Evolutionary conservation across 2,888 invertebrate species (phyloP), one percentile per base, ranked within the genome.

Genomic region (Ganaspis brasiliensis): DNA sequence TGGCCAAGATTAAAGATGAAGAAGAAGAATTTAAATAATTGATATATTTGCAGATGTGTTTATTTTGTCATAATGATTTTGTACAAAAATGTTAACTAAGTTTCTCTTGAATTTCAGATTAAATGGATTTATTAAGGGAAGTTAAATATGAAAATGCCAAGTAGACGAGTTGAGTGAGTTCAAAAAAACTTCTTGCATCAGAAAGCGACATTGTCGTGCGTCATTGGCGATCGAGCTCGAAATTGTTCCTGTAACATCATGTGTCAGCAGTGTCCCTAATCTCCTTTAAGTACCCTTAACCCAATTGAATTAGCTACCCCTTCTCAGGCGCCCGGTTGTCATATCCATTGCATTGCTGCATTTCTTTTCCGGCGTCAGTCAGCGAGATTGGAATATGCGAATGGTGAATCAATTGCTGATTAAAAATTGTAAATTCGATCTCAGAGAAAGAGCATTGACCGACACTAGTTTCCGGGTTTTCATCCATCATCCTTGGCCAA

Each of bases 231-330:
- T 83, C 80, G 84, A 82, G 83, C 81, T 26, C 59, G 63, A 71
- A 72, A 40, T 52, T 37, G 40, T 75, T 80, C 24, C 76, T 81
- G 83, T 80, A 83, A 84, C 76, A 83, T 81, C 82, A 85, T 82
- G 85, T 88, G 89, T 89, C 90, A 90, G 89, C 88, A 87, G 84
- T 88, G 90, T 83, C 88, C 90, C 86, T 89, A 90, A 90, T 90
- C 90, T 84, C 78, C 83, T 81, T 84, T 88, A 89, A 90, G 86
- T 87, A 89, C 86, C 89, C 87, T 89, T 89, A 89, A 89, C 89
- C 88, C 88, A 90, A 90, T 90, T 90, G 87, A 89, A 90, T 90
- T 90, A 89, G 84, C 82, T 79, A 77, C 80, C 81, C 77, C 79
- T 76, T 80, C 79, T 79, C 73, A 76, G 74, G 26, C 79, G 74